These are phyloP conservation scores for Augiades crinisus DNA, from an alignment of 2,888 invertebrate genomes.

Conservation along the genomic window DNA sequence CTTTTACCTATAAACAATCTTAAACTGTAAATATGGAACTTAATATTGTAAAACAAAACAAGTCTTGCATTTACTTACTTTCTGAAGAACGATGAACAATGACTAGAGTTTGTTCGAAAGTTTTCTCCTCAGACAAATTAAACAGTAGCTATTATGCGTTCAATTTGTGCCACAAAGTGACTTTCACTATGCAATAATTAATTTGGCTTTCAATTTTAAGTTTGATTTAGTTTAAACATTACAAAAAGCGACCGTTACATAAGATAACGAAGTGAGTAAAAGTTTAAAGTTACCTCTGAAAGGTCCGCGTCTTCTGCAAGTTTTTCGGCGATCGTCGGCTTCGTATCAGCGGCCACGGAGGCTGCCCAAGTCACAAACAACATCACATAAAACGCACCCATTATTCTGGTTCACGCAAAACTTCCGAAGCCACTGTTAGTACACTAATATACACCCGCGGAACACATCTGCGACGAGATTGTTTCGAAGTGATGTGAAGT, in stretches of 20 bases:
- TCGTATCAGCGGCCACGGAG: slow-evolving; percentile 56
- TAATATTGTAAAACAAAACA: no score
- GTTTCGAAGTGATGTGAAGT: slow-evolving; percentile 30
- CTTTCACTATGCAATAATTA: neutral
- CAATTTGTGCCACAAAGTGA: neutral
- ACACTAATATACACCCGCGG: slow-evolving; percentile 63
- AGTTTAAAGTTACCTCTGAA: slow-evolving; percentile 82
- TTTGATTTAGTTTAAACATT: no score
- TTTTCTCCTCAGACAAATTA: no score
- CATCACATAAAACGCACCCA: slow-evolving; percentile 64
- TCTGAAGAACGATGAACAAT: no score
- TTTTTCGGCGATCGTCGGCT: slow-evolving; percentile 82
- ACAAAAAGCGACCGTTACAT: slow-evolving; percentile 4
- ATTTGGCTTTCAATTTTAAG: neutral
- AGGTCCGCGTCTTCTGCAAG: slow-evolving; percentile 84
- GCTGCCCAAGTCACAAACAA: slow-evolving; percentile 64
- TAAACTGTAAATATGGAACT: no score
- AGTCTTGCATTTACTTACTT: no score
- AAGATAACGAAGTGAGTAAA: slow-evolving; percentile 28
- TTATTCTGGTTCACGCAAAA: slow-evolving; percentile 46
- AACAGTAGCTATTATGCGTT: no score
- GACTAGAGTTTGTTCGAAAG: no score
- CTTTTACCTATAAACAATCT: no score
- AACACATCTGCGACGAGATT: slow-evolving; percentile 45
- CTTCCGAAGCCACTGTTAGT: slow-evolving; percentile 53